Percentiles rank a stretch among this genome's conserved stretches.
Conservation (phyloP, 2,113 vertebrate genomes). For the Sylvia atricapilla region DNA sequence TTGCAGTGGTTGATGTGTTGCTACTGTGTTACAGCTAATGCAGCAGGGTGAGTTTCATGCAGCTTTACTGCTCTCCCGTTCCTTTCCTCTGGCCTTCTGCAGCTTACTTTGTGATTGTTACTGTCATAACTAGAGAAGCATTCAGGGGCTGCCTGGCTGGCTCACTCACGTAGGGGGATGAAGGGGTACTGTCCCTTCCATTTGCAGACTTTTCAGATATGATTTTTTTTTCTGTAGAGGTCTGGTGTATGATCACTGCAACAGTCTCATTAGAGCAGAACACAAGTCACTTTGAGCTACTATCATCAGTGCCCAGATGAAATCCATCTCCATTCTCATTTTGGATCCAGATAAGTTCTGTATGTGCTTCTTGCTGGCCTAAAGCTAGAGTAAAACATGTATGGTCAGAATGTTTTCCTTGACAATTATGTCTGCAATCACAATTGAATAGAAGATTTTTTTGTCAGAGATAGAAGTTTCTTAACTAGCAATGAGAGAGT, state of each 20-base stretch:
- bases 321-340: background rate
- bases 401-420: background rate
- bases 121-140: background rate
- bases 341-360: background rate
- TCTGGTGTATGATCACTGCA: background rate
- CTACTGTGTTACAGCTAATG: background rate
- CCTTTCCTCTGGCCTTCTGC: background rate
- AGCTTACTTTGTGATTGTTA: background rate
- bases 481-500: background rate
- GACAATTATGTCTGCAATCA: background rate
- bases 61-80: background rate
- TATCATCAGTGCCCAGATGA: background rate
- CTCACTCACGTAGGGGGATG: background rate
- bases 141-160: background rate
- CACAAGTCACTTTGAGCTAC: background rate
- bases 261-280: background rate
- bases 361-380: background rate
- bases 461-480: background rate
- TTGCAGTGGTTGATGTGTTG: background rate
- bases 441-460: too few species aligned
- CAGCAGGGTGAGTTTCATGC: background rate
- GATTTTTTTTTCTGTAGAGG: background rate
- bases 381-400: background rate
- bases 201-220: background rate
- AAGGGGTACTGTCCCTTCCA: background rate